Conservation (phyloP, 2,888 invertebrate species). For the Leptinotarsa tumamoca region DNA sequence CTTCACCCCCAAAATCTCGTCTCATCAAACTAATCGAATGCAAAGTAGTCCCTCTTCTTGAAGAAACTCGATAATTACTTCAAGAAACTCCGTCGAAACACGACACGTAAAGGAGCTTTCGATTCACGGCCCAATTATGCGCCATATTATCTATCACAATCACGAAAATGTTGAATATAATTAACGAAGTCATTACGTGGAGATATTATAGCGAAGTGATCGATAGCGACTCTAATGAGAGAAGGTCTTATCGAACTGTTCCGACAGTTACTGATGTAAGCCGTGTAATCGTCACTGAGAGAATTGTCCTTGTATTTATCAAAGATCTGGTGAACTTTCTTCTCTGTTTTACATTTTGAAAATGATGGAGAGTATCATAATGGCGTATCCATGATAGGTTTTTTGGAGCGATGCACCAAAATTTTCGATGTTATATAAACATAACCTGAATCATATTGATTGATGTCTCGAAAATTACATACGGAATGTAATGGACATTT, state of each 20-base stretch:
- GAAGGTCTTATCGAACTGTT: neutral
- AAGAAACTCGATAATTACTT: slow-evolving; percentile 10
- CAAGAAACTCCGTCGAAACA: slow-evolving; percentile 1
- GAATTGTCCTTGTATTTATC: neutral
- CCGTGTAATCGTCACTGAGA: neutral
- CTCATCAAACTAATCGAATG: neutral
- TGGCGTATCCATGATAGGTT: too few species aligned
- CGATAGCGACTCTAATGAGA: neutral
- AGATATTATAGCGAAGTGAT: neutral
- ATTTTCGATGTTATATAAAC: too few species aligned
- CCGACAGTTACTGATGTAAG: neutral
- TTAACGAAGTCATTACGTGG: slow-evolving; percentile 12
- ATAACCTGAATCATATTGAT: too few species aligned
- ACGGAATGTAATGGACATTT: too few species aligned
- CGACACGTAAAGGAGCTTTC: neutral
- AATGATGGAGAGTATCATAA: too few species aligned
- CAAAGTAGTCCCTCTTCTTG: neutral
- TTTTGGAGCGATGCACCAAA: too few species aligned
- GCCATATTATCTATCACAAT: slow-evolving; percentile 17
- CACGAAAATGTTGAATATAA: slow-evolving; percentile 14
- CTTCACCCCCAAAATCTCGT: neutral
- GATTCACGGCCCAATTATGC: slow-evolving; percentile 3
- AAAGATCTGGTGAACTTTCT: neutral
- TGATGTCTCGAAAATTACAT: too few species aligned
- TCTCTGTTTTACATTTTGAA: too few species aligned